Evolutionary conservation across 2,888 invertebrate species (phyloP), one percentile per base, ranked within the genome.

Genomic region (Macropis europaea): DNA sequence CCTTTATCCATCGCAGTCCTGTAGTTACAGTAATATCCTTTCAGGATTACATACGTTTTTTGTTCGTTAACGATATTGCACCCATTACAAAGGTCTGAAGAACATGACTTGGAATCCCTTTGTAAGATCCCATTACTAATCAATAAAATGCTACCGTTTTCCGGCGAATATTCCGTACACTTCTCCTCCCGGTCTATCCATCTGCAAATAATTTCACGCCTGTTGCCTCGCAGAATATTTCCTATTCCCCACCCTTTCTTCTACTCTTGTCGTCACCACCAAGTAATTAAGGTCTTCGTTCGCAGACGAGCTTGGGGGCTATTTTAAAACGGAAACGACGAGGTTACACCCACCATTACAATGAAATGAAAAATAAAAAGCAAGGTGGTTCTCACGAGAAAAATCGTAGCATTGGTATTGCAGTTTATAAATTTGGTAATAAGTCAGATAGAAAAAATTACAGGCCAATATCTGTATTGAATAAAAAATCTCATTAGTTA

Each of bases 171-270:
- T 32, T 57, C 30, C 11, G 17, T n/a, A 3, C 22, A 6, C 26
- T 15, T 13, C 36, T 5, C 17, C 15, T 17, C 32, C 56, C 13
- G 11, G 19, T 11, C 15, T n/a, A n/a, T 53, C 22, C 9, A 15
- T 36, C 57, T 15, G 57, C 68, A 36, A 69, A 73, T 73, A 73
- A 73, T 75, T 73, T 75, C 63, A 69, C 69, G 75, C 69, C 57
- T 73, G 53, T 75, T 69, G 69, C 59, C n/a, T 47, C 47, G 36
- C 15, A 36, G 28, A 62, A 62, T 54, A 42, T 62, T 62, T 66
- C 61, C 61, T 36, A 36, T 54, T 73, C 59, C 59, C 36, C 7
- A 0, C 9, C 34, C 42, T 40, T 54, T 59, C 63, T 36, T 45
- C 40, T 28, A 34, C 45, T 47, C 28, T 7, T 62, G 59, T 59